Base-by-base conservation (phyloP, 2,888 invertebrate species). In the Galeruca laticollis region DNA sequence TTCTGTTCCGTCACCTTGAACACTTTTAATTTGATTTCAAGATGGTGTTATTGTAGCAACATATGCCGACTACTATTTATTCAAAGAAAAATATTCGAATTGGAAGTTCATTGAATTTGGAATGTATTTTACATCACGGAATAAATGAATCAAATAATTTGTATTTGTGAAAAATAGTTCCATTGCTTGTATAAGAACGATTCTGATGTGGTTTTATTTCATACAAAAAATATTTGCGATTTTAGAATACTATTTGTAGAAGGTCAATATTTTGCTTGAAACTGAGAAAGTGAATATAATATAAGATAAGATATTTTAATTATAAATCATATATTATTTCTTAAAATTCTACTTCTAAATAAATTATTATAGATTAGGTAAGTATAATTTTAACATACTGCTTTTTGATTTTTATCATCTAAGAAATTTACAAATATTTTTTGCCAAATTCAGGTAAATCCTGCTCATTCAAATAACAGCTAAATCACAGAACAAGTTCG, bases 401-500 rank as follows among this genome's bases (percentile, higher is more conserved):
- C 9, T 47, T 47, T 15, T 47, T 47, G 9, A n/a, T 40, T 13
- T n/a, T 35, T 40, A 3, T 40, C n/a, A 5, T 11, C 11, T 35
- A 35, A n/a, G 13, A 6, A 54, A 57, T 57, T 18, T 57, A 31
- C 10, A 57, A 57, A 57, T 33, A 35, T 57, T 57, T 35, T 54
- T 54, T 13, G 26, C 8, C 15, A 11, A 26, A 35, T 13, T 52
- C 15, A 49, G 49, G 15, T 52, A 56, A 68, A 59, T 68, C 21
- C 62, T 49, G 49, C 62, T 47, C 13, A 52, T 11, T 33, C 59
- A 40, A 47, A 56, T 69, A 71, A 73, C 71, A 72, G 65, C 68
- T 71, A 72, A 65, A 74, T 74, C 74, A 74, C 74, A 74, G 74
- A 74, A 67, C 60, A 70, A 47, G 15, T 63, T 61, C 62, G 15